Percentiles rank a stretch among this genome's conserved stretches.
Conservation (phyloP, 2,797 vertebrate species). For the Megaceryle alcyon region DNA sequence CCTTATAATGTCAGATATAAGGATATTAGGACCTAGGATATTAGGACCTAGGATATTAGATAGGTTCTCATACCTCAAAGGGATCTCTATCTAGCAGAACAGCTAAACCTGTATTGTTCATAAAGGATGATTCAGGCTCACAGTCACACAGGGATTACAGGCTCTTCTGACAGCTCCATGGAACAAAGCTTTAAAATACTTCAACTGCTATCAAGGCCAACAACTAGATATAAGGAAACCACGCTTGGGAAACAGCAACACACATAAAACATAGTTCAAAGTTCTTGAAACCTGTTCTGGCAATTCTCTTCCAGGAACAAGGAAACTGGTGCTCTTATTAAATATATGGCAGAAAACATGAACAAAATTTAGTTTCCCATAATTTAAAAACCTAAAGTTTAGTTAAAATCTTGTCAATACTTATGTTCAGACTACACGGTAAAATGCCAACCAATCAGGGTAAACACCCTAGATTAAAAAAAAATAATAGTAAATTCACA, state of each 20-base stretch:
- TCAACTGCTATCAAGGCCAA: not conserved
- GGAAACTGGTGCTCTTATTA: not conserved
- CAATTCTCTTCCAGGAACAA: constrained; percentile 9
- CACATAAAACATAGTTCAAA: constrained; percentile 5
- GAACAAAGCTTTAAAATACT: not conserved
- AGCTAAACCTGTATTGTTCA: not conserved
- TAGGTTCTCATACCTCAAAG: no score
- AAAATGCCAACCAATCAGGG: not conserved
- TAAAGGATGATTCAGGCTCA: not conserved
- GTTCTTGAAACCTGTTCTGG: not conserved
- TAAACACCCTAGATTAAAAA: not conserved
- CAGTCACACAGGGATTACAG: not conserved
- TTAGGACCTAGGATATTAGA: not conserved
- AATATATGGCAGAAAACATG: not conserved
- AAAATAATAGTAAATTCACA: not conserved
- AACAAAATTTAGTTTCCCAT: not conserved
- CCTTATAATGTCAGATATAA: not conserved
- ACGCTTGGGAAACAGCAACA: not conserved
- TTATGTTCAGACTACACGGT: not conserved
- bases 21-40: not conserved
- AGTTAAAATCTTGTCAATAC: not conserved
- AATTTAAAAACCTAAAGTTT: not conserved
- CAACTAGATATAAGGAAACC: not conserved
- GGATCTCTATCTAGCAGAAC: not conserved
- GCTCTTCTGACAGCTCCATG: not conserved